phyloP scores from a whole-genome alignment of 2,113 vertebrate species.

The Toxostoma redivivum region DNA sequence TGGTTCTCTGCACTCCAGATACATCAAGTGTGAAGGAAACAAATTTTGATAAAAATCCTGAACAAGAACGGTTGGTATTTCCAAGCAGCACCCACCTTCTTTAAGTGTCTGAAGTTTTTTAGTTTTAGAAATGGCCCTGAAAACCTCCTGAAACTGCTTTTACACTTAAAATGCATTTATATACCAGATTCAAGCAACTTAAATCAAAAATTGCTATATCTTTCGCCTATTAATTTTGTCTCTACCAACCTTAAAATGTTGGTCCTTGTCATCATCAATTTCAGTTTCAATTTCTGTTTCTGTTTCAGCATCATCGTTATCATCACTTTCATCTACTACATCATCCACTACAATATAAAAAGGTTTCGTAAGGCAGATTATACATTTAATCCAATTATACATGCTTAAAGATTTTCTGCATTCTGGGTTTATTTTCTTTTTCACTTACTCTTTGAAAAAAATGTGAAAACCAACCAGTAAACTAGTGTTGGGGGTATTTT shows the following conservation, averaged over 20 bases:
- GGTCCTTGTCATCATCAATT: slow-evolving; percentile 88
- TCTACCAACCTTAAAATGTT: slow-evolving; percentile 74
- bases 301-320: slow-evolving; percentile 88
- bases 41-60: not conserved
- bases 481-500: accelerated
- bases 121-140: not conserved
- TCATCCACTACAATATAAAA: slow-evolving; percentile 88
- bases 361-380: slow-evolving; percentile 42
- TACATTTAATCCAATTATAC: slow-evolving; percentile 14
- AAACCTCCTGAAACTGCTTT: not conserved
- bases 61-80: not conserved
- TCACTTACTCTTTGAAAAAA: not conserved
- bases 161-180: not conserved
- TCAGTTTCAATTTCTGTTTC: slow-evolving; percentile 88
- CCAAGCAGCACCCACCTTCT: not conserved
- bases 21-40: not conserved
- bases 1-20: not conserved
- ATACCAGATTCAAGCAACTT: not conserved
- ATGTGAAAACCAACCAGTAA: not conserved
- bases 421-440: not conserved
- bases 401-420: not conserved
- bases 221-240: not conserved
- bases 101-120: not conserved
- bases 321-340: slow-evolving; percentile 95
- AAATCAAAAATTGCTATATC: not conserved